Conservation (phyloP, 1,140 invertebrate species). For the Cyphomyrmex costatus region DNA sequence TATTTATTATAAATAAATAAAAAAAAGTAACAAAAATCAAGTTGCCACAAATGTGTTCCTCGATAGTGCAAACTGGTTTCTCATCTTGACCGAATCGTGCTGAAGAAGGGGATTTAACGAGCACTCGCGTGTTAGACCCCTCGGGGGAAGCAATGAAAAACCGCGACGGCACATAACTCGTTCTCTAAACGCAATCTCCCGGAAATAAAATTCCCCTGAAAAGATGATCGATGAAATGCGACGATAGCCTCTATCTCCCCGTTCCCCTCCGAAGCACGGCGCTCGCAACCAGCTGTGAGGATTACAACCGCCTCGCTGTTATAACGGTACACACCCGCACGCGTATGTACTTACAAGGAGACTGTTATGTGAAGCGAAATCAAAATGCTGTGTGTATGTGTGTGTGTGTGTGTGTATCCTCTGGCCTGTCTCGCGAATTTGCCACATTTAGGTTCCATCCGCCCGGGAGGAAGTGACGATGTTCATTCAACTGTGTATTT, state of each 20-base stretch:
- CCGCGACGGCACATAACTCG: conserved; percentile 71
- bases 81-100: conserved; percentile 32
- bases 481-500: conserved; percentile 61
- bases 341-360: conserved; percentile 63
- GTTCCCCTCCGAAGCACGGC: background rate
- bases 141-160: conserved; percentile 71
- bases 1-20: background rate
- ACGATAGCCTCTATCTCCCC: conserved; percentile 67
- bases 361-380: conserved; percentile 66
- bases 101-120: conserved; percentile 30
- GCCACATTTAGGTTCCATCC: background rate
- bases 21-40: background rate
- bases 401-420: background rate
- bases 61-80: conserved; percentile 18
- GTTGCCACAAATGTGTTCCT: background rate
- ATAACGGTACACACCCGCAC: conserved; percentile 74
- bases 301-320: conserved; percentile 71
- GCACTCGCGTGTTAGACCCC: conserved; percentile 30
- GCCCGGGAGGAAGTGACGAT: conserved; percentile 60
- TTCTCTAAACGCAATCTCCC: conserved; percentile 75
- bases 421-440: background rate
- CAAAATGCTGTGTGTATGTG: conserved; percentile 35
- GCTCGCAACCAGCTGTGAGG: conserved; percentile 77
- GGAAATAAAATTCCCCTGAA: conserved; percentile 78
- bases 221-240: conserved; percentile 81